Evolutionary conservation across 2,113 vertebrate genomes (phyloP).

Genomic region (Mystacornis crossleyi): DNA sequence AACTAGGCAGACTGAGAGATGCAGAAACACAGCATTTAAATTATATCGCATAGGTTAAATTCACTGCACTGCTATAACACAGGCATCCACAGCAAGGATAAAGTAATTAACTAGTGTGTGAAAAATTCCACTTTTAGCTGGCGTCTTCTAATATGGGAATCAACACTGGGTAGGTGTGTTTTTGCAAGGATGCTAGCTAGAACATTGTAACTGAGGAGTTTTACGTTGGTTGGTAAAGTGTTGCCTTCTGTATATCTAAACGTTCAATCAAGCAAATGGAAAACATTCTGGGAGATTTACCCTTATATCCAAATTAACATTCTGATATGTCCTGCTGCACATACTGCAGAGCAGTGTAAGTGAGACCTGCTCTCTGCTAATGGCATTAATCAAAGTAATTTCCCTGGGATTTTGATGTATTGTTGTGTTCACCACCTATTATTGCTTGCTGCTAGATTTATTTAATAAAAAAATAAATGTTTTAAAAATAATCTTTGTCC

Average conservation of each 20-base stretch:
- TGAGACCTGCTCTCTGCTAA: neutral
- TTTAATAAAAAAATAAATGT: neutral
- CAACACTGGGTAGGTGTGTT: neutral
- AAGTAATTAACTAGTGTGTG: neutral
- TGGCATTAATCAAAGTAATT: conserved; percentile 30
- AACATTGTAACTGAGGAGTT: neutral
- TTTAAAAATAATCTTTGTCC: neutral
- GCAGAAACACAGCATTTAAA: neutral
- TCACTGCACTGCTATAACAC: neutral
- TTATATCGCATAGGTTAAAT: neutral
- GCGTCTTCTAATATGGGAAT: neutral
- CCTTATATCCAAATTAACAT: neutral
- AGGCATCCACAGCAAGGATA: neutral
- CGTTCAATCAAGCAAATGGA: neutral
- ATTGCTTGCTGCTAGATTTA: conserved; percentile 7
- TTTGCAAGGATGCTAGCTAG: neutral
- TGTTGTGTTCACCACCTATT: neutral
- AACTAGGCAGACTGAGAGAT: neutral
- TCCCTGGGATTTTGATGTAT: neutral
- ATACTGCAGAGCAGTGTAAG: neutral
- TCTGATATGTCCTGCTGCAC: neutral
- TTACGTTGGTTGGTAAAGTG: neutral
- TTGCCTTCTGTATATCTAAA: neutral
- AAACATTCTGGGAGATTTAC: neutral
- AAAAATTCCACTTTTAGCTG: neutral